phyloP scores from a whole-genome alignment of 2,113 vertebrate genomes.

The Globicephala melas region DNA sequence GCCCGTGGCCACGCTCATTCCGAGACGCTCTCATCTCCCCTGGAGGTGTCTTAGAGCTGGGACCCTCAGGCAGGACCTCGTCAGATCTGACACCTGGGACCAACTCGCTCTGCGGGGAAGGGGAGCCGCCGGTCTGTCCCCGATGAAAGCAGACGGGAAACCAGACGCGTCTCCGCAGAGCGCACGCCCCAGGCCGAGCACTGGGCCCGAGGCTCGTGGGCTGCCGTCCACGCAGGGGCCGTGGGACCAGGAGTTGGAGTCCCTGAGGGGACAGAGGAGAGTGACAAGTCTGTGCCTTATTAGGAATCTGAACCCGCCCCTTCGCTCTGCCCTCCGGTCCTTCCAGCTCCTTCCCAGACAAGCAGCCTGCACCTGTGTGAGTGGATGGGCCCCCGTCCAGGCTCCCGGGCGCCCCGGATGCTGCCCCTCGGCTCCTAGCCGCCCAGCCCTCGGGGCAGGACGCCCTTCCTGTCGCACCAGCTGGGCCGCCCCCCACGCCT shows the following conservation, averaged over 20 bases:
- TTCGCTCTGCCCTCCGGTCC: accelerated
- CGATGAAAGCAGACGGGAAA: neutral
- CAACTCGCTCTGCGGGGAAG: neutral
- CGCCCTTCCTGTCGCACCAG: neutral
- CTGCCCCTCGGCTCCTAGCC: neutral
- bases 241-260: neutral
- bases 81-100: neutral
- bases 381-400: accelerated
- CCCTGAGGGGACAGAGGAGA: neutral
- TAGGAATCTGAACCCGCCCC: neutral
- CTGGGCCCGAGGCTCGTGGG: neutral
- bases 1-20: accelerated
- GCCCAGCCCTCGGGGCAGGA: too few relatives aligned
- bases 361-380: neutral
- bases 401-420: neutral
- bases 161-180: neutral
- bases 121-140: accelerated
- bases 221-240: accelerated
- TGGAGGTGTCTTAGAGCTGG: neutral
- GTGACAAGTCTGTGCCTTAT: neutral
- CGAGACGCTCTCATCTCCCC: neutral
- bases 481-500: neutral
- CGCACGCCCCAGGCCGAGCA: too few relatives aligned
- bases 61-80: neutral
- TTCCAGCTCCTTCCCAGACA: neutral